A percentile compares a stretch with the other conserved stretches of the same genome.
Evolutionary conservation across 2,113 vertebrate genomes (phyloP).

Genomic region (Macrotis lagotis): DNA sequence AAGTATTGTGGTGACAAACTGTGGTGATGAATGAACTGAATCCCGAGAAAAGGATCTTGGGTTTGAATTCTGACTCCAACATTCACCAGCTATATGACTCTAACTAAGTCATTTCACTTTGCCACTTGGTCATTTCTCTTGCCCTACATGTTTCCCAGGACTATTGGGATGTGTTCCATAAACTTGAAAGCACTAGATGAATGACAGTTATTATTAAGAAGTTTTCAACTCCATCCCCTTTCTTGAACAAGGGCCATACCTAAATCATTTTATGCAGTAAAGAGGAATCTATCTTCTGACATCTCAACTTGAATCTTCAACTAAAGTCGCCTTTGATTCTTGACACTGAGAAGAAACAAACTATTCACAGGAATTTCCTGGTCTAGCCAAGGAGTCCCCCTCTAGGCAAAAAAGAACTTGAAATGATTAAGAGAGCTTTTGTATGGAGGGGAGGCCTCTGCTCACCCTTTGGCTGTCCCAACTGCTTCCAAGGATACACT

Average conservation of each 20-base stretch:
- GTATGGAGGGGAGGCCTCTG: conserved; percentile 9
- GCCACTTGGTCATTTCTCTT: neutral
- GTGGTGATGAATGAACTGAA: neutral
- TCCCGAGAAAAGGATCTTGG: neutral
- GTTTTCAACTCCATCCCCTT: neutral
- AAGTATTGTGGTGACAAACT: neutral
- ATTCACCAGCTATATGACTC: neutral
- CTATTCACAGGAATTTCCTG: neutral
- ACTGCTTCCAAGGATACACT: conserved; percentile 1
- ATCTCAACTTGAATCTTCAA: neutral
- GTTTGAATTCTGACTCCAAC: neutral
- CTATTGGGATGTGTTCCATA: neutral
- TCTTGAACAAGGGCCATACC: conserved; percentile 1
- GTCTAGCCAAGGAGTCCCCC: conserved; percentile 11
- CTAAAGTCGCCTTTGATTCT: conserved; percentile 32
- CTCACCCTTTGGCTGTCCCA: conserved; percentile 25
- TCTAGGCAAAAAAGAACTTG: conserved; percentile 42
- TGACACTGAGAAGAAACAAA: conserved; percentile 18
- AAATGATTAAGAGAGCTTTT: conserved; percentile 28
- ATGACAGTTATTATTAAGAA: neutral
- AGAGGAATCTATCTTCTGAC: neutral
- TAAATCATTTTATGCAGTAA: neutral
- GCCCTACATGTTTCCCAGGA: neutral
- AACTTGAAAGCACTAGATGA: neutral
- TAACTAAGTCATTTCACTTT: neutral